Percentiles rank a stretch among this genome's conserved stretches.
phyloP scores from a whole-genome alignment of 1,140 invertebrate genomes.

The Rhyzopertha dominica region DNA sequence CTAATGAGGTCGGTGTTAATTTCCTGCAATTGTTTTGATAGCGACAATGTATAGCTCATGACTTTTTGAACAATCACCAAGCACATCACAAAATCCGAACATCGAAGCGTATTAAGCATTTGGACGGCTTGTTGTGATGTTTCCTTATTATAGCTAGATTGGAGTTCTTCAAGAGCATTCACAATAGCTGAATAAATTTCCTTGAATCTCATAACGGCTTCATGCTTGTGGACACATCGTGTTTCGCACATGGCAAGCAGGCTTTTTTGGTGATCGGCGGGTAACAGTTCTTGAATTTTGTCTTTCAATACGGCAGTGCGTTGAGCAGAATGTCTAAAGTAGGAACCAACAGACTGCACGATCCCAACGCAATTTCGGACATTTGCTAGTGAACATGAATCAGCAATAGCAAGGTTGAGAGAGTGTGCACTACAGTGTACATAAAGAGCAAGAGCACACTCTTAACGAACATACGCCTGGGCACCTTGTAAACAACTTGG shows the following conservation, averaged over 20 bases:
- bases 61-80: slow-evolving; percentile 14
- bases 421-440: slow-evolving; percentile 17
- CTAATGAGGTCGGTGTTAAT: slow-evolving; percentile 16
- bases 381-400: slow-evolving; percentile 7
- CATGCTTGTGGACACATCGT: slow-evolving; percentile 18
- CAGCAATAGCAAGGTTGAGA: slow-evolving; percentile 17
- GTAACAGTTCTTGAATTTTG: slow-evolving; percentile 1
- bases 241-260: slow-evolving; percentile 14
- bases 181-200: slow-evolving; percentile 16
- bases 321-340: slow-evolving; percentile 5
- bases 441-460: slow-evolving; percentile 18
- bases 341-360: too few species aligned
- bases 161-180: slow-evolving; percentile 15
- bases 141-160: slow-evolving; percentile 16
- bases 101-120: slow-evolving; percentile 15
- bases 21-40: slow-evolving; percentile 18
- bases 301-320: slow-evolving; percentile 3
- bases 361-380: slow-evolving; percentile 8
- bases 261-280: too few species aligned
- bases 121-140: slow-evolving; percentile 12
- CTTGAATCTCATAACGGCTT: slow-evolving; percentile 11
- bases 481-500: too few species aligned
- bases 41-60: slow-evolving; percentile 17
- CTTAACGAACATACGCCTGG: slow-evolving; percentile 18
- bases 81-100: slow-evolving; percentile 14